phyloP scores from a whole-genome alignment of 2,888 invertebrate genomes.

The Caprella mutica region DNA sequence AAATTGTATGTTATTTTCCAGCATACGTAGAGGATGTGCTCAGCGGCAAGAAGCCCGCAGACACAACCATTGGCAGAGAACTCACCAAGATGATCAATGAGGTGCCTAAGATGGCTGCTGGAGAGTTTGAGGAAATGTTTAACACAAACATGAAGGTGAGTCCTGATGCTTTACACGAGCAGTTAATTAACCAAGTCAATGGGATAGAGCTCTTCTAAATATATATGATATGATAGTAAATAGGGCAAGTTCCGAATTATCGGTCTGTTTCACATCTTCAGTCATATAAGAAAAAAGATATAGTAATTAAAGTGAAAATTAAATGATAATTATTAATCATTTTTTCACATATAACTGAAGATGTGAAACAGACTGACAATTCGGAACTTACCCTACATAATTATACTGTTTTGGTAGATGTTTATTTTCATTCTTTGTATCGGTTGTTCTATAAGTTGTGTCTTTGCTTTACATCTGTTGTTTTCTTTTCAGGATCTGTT shows the following conservation, averaged over 20 bases:
- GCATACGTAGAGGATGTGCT: slow-evolving; percentile 86
- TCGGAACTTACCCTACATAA: too few relatives aligned
- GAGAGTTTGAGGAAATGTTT: slow-evolving; percentile 87
- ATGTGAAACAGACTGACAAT: too few relatives aligned
- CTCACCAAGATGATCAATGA: slow-evolving; percentile 81
- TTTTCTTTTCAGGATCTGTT: slow-evolving; percentile 59
- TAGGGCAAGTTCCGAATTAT: background rate
- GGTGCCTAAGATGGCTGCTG: slow-evolving; percentile 77
- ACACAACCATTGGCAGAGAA: slow-evolving; percentile 80
- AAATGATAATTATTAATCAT: too few relatives aligned
- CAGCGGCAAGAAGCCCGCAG: slow-evolving; percentile 57
- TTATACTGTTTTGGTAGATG: too few relatives aligned
- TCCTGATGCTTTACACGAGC: slow-evolving; percentile 11
- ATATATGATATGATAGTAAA: background rate
- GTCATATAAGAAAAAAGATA: too few relatives aligned
- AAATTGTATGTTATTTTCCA: slow-evolving; percentile 34
- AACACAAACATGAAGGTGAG: slow-evolving; percentile 79
- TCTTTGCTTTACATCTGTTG: background rate
- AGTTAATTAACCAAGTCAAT: too few relatives aligned
- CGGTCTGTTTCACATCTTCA: background rate
- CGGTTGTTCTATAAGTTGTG: slow-evolving; percentile 4
- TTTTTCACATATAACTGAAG: too few relatives aligned
- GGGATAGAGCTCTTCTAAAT: background rate
- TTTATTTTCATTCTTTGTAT: background rate
- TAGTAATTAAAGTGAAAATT: too few relatives aligned